Conservation (phyloP, 2,888 invertebrate genomes). For the Dioctria rufipes region DNA sequence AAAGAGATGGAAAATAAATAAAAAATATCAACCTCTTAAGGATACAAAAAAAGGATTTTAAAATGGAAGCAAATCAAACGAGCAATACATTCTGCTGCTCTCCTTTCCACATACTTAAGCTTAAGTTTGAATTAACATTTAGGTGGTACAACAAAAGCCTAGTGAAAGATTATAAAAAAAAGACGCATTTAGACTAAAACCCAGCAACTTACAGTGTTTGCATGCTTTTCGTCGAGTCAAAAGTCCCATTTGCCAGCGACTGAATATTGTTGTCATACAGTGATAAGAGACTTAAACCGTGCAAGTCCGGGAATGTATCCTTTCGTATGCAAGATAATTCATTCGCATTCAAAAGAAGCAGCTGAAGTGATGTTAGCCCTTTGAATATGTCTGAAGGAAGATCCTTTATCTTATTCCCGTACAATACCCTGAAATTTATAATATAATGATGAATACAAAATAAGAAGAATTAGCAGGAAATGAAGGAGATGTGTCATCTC, state of each 20-base stretch:
- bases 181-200: background rate
- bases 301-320: conserved; percentile 91
- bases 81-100: conserved; percentile 47
- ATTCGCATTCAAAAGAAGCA: conserved; percentile 97
- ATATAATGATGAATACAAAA: background rate
- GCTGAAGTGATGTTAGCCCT: conserved; percentile 89
- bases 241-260: conserved; percentile 95
- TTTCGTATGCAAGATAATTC: conserved; percentile 96
- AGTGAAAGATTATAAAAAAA: background rate
- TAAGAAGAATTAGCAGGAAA: conserved; percentile 52
- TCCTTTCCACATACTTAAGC: background rate
- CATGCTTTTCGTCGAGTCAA: conserved; percentile 90
- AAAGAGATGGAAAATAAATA: conserved; percentile 28
- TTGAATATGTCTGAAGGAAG: conserved; percentile 93
- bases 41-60: background rate
- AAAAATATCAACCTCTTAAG: conserved; percentile 42
- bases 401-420: conserved; percentile 97
- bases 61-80: conserved; percentile 42
- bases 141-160: background rate
- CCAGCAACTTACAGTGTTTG: conserved; percentile 92
- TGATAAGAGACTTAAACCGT: conserved; percentile 90
- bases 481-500: conserved; percentile 11
- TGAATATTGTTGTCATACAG: conserved; percentile 98
- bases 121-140: background rate
- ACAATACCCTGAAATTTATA: conserved; percentile 84